A percentile compares a stretch with the other conserved stretches of the same genome.
phyloP scores from a whole-genome alignment of 2,888 invertebrate genomes.

The Drosophila neutralis region DNA sequence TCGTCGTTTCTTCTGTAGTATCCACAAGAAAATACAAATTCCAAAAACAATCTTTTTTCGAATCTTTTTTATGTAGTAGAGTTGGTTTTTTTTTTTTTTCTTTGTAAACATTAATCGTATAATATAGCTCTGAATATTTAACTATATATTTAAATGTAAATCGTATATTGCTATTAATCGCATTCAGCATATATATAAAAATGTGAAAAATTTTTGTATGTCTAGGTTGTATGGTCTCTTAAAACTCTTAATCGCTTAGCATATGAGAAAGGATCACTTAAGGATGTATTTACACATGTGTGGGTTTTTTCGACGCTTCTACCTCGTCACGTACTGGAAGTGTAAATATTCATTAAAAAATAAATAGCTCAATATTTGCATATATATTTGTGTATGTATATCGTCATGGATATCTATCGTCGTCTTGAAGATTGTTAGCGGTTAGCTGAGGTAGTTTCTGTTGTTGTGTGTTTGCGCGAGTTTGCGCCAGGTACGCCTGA shows the following conservation, averaged over 20 bases:
- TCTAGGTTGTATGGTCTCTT: conserved; percentile 57
- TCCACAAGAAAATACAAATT: neutral
- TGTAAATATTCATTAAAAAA: conserved; percentile 78
- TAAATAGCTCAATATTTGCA: conserved; percentile 78
- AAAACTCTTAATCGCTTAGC: conserved; percentile 77
- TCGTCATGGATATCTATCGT: conserved; percentile 15
- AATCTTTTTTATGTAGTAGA: conserved; percentile 28
- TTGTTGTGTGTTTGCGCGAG: conserved; percentile 52
- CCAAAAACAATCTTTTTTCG: conserved; percentile 13
- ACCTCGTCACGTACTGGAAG: conserved; percentile 69
- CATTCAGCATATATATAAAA: conserved; percentile 62
- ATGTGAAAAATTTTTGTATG: conserved; percentile 57
- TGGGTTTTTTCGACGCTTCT: conserved; percentile 55
- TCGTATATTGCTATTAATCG: conserved; percentile 71
- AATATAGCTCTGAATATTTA: conserved; percentile 69
- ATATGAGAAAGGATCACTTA: conserved; percentile 80
- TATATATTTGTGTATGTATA: conserved; percentile 42
- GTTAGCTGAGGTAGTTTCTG: conserved; percentile 46
- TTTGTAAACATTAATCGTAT: conserved; percentile 73
- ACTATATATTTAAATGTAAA: conserved; percentile 64
- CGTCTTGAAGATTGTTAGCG: conserved; percentile 28
- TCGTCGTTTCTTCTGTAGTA: neutral
- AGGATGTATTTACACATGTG: conserved; percentile 78
- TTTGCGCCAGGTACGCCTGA: conserved; percentile 77
- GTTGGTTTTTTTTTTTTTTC: conserved; percentile 22